phyloP scores from a whole-genome alignment of 2,888 invertebrate genomes.

The Parascotia fuliginaria region DNA sequence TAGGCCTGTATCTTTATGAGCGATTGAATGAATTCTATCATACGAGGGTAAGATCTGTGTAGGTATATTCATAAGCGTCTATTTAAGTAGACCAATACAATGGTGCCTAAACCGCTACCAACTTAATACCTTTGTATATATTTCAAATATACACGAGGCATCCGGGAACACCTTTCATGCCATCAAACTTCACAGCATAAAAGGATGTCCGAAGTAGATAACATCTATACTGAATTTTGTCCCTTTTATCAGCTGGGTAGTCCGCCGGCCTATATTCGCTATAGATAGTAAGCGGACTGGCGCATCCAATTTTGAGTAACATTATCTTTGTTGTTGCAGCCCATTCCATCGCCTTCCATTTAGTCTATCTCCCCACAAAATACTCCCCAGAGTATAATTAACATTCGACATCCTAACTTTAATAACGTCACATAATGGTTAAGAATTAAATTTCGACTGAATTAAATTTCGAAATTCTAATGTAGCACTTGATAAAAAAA shows the following conservation, averaged over 20 bases:
- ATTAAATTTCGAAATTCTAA: neutral
- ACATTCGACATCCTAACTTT: constrained; percentile 44
- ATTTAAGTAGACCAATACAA: too few relatives aligned
- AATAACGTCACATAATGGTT: constrained; percentile 27
- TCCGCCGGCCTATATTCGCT: constrained; percentile 33
- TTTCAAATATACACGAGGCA: constrained; percentile 8
- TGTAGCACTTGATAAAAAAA: neutral
- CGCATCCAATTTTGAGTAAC: constrained; percentile 66
- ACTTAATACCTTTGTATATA: neutral
- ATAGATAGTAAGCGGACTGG: constrained; percentile 45
- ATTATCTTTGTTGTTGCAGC: constrained; percentile 70
- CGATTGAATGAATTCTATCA: too few relatives aligned
- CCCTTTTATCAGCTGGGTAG: constrained; percentile 29
- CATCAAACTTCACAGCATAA: constrained; percentile 18
- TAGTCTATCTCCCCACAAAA: constrained; percentile 51
- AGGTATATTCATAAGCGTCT: too few relatives aligned
- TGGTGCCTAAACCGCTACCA: neutral
- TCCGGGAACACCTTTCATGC: constrained; percentile 12
- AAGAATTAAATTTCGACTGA: constrained; percentile 7
- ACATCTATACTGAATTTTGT: constrained; percentile 31
- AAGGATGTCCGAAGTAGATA: constrained; percentile 31
- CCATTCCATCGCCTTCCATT: constrained; percentile 54
- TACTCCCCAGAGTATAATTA: constrained; percentile 48
- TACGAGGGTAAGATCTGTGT: too few relatives aligned
- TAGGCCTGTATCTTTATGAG: too few relatives aligned